Evolutionary conservation across 2,888 invertebrate species (phyloP).

Genomic region (Hypselothyrea guttata): DNA sequence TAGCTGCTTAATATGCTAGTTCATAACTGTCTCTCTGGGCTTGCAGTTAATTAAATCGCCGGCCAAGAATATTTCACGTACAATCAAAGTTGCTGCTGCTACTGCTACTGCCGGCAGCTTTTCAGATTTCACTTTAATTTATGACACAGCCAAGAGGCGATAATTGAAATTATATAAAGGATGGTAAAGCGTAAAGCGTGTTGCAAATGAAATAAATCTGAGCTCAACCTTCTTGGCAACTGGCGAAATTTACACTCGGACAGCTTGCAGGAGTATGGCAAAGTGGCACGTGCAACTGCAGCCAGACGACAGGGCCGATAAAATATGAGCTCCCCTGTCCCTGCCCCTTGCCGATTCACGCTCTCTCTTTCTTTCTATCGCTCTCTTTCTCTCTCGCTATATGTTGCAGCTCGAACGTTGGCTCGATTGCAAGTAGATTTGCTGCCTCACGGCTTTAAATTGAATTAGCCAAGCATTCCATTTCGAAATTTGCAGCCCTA

Average conservation of each 20-base stretch:
- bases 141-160: constrained; percentile 69
- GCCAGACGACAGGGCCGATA: constrained; percentile 62
- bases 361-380: too few relatives aligned
- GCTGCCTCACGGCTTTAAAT: constrained; percentile 44
- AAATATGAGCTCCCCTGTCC: constrained; percentile 56
- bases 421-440: constrained; percentile 48
- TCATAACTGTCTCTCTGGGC: constrained; percentile 29
- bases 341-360: too few relatives aligned
- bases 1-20: constrained; percentile 26
- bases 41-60: constrained; percentile 64
- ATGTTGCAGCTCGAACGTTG: too few relatives aligned
- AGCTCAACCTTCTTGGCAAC: constrained; percentile 39
- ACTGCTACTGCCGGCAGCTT: constrained; percentile 9
- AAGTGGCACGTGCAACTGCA: constrained; percentile 69
- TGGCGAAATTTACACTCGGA: constrained; percentile 54
- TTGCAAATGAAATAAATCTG: constrained; percentile 72
- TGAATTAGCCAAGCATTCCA: constrained; percentile 56
- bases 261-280: constrained; percentile 13
- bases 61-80: constrained; percentile 48
- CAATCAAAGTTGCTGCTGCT: constrained; percentile 45
- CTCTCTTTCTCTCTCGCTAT: too few relatives aligned
- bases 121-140: constrained; percentile 60
- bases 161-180: constrained; percentile 74
- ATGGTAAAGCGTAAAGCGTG: constrained; percentile 18
- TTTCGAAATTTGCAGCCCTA: constrained; percentile 33